These are phyloP conservation scores for Channa striata DNA, from an alignment of 2,797 vertebrate species.

Conservation along the genomic window DNA sequence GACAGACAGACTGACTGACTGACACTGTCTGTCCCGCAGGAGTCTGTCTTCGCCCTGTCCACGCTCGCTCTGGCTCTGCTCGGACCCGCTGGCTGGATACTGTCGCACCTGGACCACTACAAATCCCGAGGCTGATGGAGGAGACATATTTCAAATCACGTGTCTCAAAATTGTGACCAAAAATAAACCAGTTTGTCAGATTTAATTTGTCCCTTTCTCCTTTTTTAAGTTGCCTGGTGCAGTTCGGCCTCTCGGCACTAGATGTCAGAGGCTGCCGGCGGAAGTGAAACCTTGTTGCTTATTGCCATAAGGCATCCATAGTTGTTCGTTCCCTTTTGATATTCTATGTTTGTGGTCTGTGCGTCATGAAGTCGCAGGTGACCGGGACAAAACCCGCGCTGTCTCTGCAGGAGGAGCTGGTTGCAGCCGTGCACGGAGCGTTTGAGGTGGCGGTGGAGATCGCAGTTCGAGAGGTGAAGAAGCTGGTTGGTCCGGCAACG, in stretches of 20 bases:
- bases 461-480: slow-evolving; percentile 76
- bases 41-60: slow-evolving; percentile 49
- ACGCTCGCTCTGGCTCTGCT: slow-evolving; percentile 44
- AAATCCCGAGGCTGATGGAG: slow-evolving; percentile 38
- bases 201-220: not conserved
- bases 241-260: slow-evolving; percentile 9
- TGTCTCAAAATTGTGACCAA: not conserved
- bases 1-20: not conserved
- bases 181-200: slow-evolving; percentile 30
- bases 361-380: slow-evolving; percentile 54
- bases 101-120: slow-evolving; percentile 50
- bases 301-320: not conserved
- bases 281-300: slow-evolving; percentile 46
- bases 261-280: slow-evolving; percentile 37
- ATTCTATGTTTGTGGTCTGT: not conserved
- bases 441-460: slow-evolving; percentile 82
- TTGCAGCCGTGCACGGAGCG: slow-evolving; percentile 76
- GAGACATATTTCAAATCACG: not conserved
- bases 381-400: not conserved
- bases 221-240: not conserved
- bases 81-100: slow-evolving; percentile 73
- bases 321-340: too few relatives aligned
- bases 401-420: slow-evolving; percentile 75
- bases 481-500: slow-evolving; percentile 66
- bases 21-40: slow-evolving; percentile 31